Base-by-base conservation (phyloP, 2,113 vertebrate species). In the Hepsetus odoe region DNA sequence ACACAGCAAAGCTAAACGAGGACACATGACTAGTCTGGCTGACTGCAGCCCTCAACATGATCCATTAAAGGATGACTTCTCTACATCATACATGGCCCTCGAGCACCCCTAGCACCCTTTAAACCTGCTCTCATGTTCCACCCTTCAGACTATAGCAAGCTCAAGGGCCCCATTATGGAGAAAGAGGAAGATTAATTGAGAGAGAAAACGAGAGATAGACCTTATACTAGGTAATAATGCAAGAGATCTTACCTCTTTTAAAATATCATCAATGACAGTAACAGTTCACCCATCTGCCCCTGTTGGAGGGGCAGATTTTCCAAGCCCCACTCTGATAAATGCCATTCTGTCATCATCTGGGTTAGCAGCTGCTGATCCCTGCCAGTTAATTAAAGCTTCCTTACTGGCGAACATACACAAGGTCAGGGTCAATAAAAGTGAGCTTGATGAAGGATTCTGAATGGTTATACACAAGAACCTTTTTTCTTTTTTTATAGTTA, bases 361-460 rank as follows among this genome's bases (percentile, higher is more conserved):
- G 61, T 51, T 59, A 65, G 32, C 61, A 59, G 24, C 11, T 5
- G n/a, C 76, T 44, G 44, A 62, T 24, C 22, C 35, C 30, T 69
- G 74, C 64, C 76, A 83, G 68, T 80, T 81, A 75, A 83, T 86
- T 86, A 85, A 67, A 70, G 72, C 28, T 24, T 65, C 24, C 44
- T 55, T 46, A 33, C 16, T 49, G 59, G 14, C 1, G 26, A 46
- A 76, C 20, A n/a, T 66, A 40, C 33, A 40, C 69, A 26, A 51
- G 55, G 82, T 44, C 51, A 56, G 74, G 53, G 72, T 78, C 80
- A 72, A 26, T 69, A 32, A 33, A 30, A 44, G 56, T 22, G 24
- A 61, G 58, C 20, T 53, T 53, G 1, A n/a, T n/a, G 49, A 18
- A 53, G 49, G 49, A 53, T 8, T 16, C 46, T 53, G 9, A 53